Conservation (phyloP, 2,113 vertebrate genomes). For the Daboia siamensis region DNA sequence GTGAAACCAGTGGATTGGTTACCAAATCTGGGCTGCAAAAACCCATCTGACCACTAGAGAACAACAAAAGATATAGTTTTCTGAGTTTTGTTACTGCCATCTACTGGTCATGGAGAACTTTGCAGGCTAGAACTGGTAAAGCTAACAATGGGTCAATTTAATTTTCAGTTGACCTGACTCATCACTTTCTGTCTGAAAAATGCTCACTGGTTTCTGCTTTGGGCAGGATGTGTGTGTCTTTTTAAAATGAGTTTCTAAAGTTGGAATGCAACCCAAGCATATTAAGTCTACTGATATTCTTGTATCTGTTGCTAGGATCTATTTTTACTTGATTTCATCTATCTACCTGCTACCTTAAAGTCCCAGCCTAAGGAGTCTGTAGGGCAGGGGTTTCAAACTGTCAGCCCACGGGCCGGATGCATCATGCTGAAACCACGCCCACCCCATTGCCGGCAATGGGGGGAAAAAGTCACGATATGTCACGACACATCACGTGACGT, state of each 20-base stretch:
- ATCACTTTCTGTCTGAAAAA: background rate
- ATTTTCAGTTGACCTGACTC: background rate
- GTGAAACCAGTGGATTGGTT: background rate
- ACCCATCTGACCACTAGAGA: background rate
- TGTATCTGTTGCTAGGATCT: background rate
- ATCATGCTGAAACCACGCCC: too few species aligned
- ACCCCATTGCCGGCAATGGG: too few species aligned
- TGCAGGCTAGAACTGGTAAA: background rate
- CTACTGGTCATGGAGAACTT: background rate
- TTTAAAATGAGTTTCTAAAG: background rate
- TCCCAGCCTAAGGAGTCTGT: background rate
- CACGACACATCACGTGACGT: too few species aligned
- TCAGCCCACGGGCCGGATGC: too few species aligned
- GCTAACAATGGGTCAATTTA: background rate
- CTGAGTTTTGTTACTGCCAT: background rate
- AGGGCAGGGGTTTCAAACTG: background rate
- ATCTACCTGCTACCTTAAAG: background rate
- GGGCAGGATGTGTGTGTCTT: background rate
- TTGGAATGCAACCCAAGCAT: background rate
- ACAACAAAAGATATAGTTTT: background rate
- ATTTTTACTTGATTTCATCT: background rate
- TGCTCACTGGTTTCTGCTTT: background rate
- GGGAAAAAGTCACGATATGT: too few species aligned
- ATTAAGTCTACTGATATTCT: background rate
- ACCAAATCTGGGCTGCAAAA: background rate